Base-by-base conservation (phyloP, 2,113 vertebrate species). In the Scophthalmus maximus region DNA sequence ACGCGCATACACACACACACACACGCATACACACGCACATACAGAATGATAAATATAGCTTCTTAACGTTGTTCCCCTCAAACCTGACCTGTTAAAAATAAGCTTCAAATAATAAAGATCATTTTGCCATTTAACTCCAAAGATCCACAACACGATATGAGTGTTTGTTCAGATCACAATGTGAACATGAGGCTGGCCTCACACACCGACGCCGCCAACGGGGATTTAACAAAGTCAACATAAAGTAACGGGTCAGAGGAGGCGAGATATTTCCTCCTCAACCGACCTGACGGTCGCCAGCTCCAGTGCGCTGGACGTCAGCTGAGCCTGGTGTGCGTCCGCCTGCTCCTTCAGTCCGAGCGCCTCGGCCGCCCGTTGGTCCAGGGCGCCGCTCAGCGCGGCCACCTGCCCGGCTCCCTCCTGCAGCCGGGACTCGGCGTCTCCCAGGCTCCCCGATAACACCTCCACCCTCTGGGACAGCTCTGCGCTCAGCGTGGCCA, bases 171-270 rank as follows among this genome's bases (percentile, higher is more conserved):
- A 84, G 73, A 60, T 75, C 30, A 69, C 50, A 62, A 29, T 3
- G 66, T 59, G 59, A 44, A 22, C 17, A 73, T 42, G 64, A 73
- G 49, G 38, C n/a, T n/a, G n/a, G n/a, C 64, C 38, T 29, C 17
- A n/a, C 18, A 44, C 62, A 79, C 76, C 47, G 26, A 68, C 61
- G 69, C 73, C 70, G 80, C 73, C 59, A 84, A 70, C 8, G 20
- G 55, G 61, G 83, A 82, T 91, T 89, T 86, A 26, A 69, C 79
- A 76, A 83, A 83, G 75, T 69, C 82, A 89, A 90, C 83, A 89
- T 62, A 53, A 60, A 71, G 32, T 81, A 64, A 84, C 77, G 85
- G 83, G 56, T 90, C 78, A 89, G 66, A 82, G 81, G 84, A 91
- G 68, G 55, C 8, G 52, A 90, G 84, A 30, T 85, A 82, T 88